phyloP scores from a whole-genome alignment of 2,888 invertebrate genomes.

The Aleiodes alternator region DNA sequence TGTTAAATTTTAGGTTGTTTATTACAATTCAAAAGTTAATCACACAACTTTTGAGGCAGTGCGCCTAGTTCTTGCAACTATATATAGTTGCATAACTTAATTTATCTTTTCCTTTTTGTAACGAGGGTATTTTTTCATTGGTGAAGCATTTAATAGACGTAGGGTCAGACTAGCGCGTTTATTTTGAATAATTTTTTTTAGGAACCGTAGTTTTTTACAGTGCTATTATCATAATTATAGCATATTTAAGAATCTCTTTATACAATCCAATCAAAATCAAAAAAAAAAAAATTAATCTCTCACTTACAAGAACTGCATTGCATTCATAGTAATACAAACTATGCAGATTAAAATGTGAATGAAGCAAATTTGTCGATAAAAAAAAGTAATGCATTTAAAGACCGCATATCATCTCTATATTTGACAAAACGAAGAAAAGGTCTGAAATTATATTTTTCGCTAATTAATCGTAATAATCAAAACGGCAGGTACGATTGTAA shows the following conservation, averaged over 20 bases:
- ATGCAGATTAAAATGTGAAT: constrained; percentile 20
- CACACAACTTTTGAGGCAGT: constrained; percentile 25
- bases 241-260: constrained; percentile 5
- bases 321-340: background rate
- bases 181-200: background rate
- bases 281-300: background rate
- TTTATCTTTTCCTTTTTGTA: constrained; percentile 13
- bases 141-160: constrained; percentile 19
- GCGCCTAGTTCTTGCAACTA: constrained; percentile 27
- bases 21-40: constrained; percentile 14
- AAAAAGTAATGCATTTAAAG: background rate
- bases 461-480: constrained; percentile 29
- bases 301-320: constrained; percentile 3
- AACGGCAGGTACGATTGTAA: constrained; percentile 33
- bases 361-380: background rate
- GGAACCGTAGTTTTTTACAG: constrained; percentile 5
- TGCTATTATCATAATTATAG: constrained; percentile 11
- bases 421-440: background rate
- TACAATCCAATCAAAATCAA: constrained; percentile 31
- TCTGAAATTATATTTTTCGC: constrained; percentile 35
- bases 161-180: constrained; percentile 8
- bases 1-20: constrained; percentile 33
- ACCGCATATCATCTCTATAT: constrained; percentile 27
- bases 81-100: constrained; percentile 11
- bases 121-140: constrained; percentile 3